phyloP scores from a whole-genome alignment of 2,113 vertebrate genomes.

The Scomber japonicus region DNA sequence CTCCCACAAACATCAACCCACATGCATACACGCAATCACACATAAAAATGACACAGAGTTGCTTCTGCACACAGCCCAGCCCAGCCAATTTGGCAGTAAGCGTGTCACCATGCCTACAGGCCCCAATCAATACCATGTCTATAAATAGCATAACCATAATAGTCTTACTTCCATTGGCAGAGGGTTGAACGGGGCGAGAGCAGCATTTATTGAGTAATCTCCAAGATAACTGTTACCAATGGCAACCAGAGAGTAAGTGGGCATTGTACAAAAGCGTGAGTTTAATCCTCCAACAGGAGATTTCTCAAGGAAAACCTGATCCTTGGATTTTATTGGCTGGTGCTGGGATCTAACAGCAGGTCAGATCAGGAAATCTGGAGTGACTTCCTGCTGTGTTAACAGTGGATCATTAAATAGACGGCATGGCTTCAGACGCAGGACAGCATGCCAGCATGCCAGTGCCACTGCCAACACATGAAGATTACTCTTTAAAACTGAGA shows the following conservation, averaged over 20 bases:
- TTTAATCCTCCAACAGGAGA: slow-evolving; percentile 63
- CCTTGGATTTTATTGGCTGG: slow-evolving; percentile 52
- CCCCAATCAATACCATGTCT: slow-evolving; percentile 76
- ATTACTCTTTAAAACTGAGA: slow-evolving; percentile 16
- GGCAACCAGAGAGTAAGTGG: slow-evolving; percentile 5
- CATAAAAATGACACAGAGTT: slow-evolving; percentile 26
- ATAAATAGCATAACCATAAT: slow-evolving; percentile 77
- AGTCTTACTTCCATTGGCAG: slow-evolving; percentile 66
- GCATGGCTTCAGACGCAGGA: slow-evolving; percentile 24
- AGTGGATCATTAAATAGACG: slow-evolving; percentile 40
- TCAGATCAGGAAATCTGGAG: slow-evolving; percentile 41
- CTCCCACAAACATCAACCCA: slow-evolving; percentile 32
- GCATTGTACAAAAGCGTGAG: slow-evolving; percentile 47
- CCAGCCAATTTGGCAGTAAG: slow-evolving; percentile 59
- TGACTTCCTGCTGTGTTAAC: slow-evolving; percentile 37
- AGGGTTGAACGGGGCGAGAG: slow-evolving; percentile 45
- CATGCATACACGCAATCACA: slow-evolving; percentile 21
- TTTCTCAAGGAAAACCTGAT: slow-evolving; percentile 59
- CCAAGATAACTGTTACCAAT: slow-evolving; percentile 37
- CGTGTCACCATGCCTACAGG: slow-evolving; percentile 74
- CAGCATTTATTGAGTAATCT: slow-evolving; percentile 61
- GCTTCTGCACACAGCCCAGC: slow-evolving; percentile 44
- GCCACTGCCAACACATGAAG: slow-evolving; percentile 1
- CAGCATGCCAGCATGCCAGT: background rate
- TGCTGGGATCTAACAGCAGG: slow-evolving; percentile 24